Evolutionary conservation across 64 coral and sea anemone species (phyloP).

Genomic region (Catalaphyllia jardinei): DNA sequence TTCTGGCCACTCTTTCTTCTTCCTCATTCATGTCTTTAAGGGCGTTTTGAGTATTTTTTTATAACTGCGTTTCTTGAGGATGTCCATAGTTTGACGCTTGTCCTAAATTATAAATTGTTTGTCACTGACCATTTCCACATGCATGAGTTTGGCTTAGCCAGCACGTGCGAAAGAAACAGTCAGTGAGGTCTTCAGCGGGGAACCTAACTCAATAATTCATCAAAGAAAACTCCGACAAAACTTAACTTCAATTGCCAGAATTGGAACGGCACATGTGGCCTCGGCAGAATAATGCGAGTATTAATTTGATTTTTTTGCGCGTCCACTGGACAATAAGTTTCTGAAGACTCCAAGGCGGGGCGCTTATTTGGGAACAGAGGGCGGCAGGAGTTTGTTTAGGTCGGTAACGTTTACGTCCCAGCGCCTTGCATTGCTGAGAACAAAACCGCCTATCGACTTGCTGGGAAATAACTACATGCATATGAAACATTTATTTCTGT

Average conservation of each 20-base stretch:
- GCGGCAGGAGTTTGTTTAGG: neutral
- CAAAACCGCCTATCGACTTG: neutral
- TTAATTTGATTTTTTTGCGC: neutral
- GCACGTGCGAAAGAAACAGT: neutral
- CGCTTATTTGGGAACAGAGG: neutral
- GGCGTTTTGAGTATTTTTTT: no score
- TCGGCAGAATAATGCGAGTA: neutral
- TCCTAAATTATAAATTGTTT: neutral
- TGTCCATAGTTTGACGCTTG: no score
- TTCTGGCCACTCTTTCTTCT: no score
- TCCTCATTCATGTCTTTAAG: no score
- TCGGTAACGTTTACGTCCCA: neutral
- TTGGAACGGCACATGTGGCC: neutral
- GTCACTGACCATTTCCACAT: neutral
- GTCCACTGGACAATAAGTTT: neutral
- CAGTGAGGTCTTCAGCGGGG: neutral
- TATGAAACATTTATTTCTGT: slow-evolving; percentile 20
- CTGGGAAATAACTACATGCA: neutral
- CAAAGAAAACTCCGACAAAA: slow-evolving; percentile 26
- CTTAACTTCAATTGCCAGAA: neutral
- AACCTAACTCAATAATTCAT: slow-evolving; percentile 38
- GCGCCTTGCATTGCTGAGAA: neutral
- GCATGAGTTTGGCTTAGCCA: neutral
- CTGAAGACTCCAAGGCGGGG: neutral
- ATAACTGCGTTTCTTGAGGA: no score